These are phyloP conservation scores for Donacobius atricapilla DNA, from an alignment of 2,113 vertebrate genomes.

Conservation along the genomic window DNA sequence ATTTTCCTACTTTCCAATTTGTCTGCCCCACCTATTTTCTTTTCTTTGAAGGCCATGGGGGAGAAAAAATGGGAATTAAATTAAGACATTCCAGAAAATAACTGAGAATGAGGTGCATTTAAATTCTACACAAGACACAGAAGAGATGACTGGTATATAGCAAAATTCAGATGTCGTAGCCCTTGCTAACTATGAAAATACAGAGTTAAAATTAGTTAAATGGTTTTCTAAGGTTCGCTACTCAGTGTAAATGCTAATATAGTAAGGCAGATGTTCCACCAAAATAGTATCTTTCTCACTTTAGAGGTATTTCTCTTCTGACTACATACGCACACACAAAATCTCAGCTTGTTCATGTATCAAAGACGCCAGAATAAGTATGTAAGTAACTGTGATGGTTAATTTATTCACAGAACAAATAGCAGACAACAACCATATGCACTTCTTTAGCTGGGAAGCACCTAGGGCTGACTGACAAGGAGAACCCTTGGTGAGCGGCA, in stretches of 20 bases:
- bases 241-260: background rate
- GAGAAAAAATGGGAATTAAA: background rate
- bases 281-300: background rate
- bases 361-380: background rate
- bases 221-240: background rate
- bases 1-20: constrained; percentile 4
- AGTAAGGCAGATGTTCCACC: background rate
- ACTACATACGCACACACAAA: background rate
- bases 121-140: background rate
- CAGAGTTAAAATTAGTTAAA: background rate
- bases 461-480: background rate
- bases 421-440: background rate
- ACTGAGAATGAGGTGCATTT: background rate
- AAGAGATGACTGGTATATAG: background rate
- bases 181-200: background rate
- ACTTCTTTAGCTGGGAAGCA: background rate
- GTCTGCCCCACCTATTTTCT: constrained; percentile 16
- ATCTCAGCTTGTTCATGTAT: background rate
- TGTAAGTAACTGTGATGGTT: background rate
- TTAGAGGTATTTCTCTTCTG: background rate
- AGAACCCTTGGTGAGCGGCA: background rate
- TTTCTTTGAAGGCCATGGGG: background rate
- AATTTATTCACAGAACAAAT: background rate
- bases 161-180: background rate
- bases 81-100: constrained; percentile 38